Base-by-base conservation (phyloP, 1,140 invertebrate species). In the Platorchestia sp. region DNA sequence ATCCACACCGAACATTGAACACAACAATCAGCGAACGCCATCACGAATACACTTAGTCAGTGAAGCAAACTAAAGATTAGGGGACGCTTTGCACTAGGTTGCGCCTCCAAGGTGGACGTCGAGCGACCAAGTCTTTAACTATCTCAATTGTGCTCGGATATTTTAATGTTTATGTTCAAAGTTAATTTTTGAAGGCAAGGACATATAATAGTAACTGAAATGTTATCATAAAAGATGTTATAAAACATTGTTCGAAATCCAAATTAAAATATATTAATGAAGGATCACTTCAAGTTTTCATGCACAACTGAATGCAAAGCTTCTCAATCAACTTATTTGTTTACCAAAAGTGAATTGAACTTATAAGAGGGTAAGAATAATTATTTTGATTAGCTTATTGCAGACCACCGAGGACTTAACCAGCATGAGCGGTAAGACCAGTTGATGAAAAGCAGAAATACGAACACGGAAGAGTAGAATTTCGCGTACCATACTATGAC, bases 1-100 rank as follows among this genome's bases (percentile, higher is more conserved):
- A 45, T 93, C 91, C 91, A 93, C 91, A 93, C 45, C 91, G 91
- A 93, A 93, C 45, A 93, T 44, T 89, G 10, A 93, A 93, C 59
- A 93, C 91, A 45, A 19, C 91, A 93, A 45, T 89, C 87, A 41
- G 42, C 87, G 43, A 89, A 89, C 43, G 41, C n/a, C n/a, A 89
- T 89, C 36, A 89, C 43, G 43, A 42, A 89, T 89, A 89, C 87
- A 89, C 43, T 19, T 41, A 89, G 87, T 89, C 43, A 89, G 87
- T 89, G 27, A 89, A 89, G 87, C 87, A 89, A 89, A 89, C 87
- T 41, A 86, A 6, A 89, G 43, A 89, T 7, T 19, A 89, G 36
- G 14, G 59, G 14, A 75, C 59, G 59, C 59, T 75, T 75, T 75
- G 59, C 59, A 75, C 59, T 36, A 19, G 10, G 59, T 75, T 75